These are phyloP conservation scores for Rhegmatorhina hoffmannsi DNA, from an alignment of 2,113 vertebrate species.

Conservation along the genomic window DNA sequence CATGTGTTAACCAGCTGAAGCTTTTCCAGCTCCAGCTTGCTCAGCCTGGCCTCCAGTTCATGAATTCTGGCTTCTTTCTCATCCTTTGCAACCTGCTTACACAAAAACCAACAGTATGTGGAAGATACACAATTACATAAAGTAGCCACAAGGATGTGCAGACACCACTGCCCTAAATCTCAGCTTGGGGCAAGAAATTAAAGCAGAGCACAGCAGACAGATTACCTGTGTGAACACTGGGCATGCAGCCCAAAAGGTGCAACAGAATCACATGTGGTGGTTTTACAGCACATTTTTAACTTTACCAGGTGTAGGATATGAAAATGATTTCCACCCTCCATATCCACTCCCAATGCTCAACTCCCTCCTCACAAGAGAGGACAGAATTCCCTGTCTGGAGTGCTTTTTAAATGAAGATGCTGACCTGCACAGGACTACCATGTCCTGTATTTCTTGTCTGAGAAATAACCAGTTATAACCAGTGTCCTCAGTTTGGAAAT, in stretches of 20 bases:
- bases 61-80: slow-evolving; percentile 72
- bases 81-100: slow-evolving; percentile 54
- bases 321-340: background rate
- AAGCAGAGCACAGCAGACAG: background rate
- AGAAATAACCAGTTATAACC: background rate
- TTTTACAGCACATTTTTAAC: background rate
- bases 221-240: background rate
- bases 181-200: background rate
- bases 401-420: background rate
- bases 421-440: background rate
- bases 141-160: background rate
- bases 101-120: background rate
- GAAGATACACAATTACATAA: background rate
- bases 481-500: background rate
- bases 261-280: background rate
- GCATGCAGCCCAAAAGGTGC: background rate
- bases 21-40: slow-evolving; percentile 74
- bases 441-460: background rate
- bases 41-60: slow-evolving; percentile 71
- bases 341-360: background rate
- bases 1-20: slow-evolving; percentile 68
- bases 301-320: background rate
- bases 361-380: background rate
- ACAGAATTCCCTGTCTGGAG: background rate
- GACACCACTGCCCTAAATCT: background rate